Percentiles rank a stretch among this genome's conserved stretches.
phyloP scores from a whole-genome alignment of 2,888 invertebrate genomes.

The Tachina grossa region DNA sequence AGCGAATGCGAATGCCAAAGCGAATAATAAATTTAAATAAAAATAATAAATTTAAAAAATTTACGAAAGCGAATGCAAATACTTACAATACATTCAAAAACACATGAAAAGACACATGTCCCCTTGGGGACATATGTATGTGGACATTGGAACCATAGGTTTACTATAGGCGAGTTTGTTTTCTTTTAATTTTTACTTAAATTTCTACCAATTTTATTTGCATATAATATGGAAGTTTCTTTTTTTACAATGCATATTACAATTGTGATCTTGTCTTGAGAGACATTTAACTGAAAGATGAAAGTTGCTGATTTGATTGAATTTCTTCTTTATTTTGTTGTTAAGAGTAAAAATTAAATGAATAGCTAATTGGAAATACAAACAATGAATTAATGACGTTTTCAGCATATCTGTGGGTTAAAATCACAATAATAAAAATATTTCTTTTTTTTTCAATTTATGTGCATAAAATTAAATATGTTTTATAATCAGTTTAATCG shows the following conservation, averaged over 20 bases:
- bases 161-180: not conserved
- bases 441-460: slow-evolving; percentile 2
- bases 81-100: no score
- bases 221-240: not conserved
- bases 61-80: no score
- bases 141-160: no score
- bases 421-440: not conserved
- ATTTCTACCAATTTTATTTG: not conserved
- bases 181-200: not conserved
- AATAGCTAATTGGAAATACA: not conserved
- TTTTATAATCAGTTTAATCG: slow-evolving; percentile 17
- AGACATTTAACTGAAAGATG: not conserved
- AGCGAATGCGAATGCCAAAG: no score
- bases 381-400: not conserved
- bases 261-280: not conserved
- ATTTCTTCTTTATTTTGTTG: not conserved
- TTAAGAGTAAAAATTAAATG: not conserved
- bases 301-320: slow-evolving; percentile 17
- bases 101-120: no score
- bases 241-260: not conserved
- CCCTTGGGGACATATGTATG: no score
- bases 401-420: slow-evolving; percentile 1
- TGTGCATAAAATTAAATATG: slow-evolving; percentile 19
- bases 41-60: no score
- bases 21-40: no score